Conservation (phyloP, 30 jellyfish, hydroid and myxozoan genomes). For the Hydractinia symbiolongicarpus region DNA sequence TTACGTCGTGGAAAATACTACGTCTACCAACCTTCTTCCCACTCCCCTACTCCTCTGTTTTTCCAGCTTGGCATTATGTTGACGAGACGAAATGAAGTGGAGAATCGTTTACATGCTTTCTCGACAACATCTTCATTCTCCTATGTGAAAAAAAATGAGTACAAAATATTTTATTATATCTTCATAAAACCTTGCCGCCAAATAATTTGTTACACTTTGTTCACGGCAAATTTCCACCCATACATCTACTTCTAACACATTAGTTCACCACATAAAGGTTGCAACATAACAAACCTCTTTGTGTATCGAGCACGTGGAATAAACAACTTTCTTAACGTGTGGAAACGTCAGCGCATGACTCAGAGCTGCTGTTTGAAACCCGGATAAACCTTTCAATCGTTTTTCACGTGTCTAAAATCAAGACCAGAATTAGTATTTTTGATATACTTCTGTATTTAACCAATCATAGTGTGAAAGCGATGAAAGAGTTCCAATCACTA, state of each 20-base stretch:
- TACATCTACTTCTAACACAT: background rate
- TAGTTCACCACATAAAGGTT: background rate
- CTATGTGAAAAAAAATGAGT: constrained; percentile 28
- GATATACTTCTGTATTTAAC: too few relatives aligned
- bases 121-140: constrained; percentile 87
- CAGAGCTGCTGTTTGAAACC: constrained; percentile 64
- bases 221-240: background rate
- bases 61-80: constrained; percentile 72
- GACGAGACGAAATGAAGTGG: constrained; percentile 36
- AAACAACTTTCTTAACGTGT: constrained; percentile 50
- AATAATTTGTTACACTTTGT: too few relatives aligned
- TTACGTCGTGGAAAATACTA: background rate
- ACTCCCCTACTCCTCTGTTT: constrained; percentile 56
- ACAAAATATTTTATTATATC: too few relatives aligned
- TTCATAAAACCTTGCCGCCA: too few relatives aligned
- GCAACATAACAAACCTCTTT: constrained; percentile 34
- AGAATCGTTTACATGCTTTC: constrained; percentile 42
- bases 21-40: constrained; percentile 45
- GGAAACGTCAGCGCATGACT: constrained; percentile 89
- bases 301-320: constrained; percentile 86
- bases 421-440: background rate
- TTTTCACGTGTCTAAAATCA: constrained; percentile 8
- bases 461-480: too few relatives aligned
- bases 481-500: too few relatives aligned
- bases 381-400: constrained; percentile 64